phyloP scores from a whole-genome alignment of 92 coral and sea anemone genomes.

The Porites divaricata region DNA sequence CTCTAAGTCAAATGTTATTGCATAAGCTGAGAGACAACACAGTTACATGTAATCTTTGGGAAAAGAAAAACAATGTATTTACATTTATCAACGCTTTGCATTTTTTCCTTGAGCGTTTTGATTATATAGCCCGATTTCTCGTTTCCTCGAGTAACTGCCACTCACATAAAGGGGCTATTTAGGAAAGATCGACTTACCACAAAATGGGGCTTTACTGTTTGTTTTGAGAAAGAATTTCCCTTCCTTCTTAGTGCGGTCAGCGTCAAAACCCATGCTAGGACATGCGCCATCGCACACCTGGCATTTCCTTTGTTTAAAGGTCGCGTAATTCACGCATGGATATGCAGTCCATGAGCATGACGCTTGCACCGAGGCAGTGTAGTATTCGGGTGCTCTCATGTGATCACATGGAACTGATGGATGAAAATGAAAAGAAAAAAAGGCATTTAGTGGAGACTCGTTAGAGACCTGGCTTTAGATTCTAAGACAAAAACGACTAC shows the following conservation, averaged over 20 bases:
- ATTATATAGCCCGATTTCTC: too few species aligned
- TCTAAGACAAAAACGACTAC: too few species aligned
- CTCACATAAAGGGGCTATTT: too few species aligned
- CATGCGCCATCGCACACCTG: slow-evolving; percentile 1
- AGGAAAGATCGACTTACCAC: slow-evolving; percentile 22
- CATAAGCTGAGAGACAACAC: too few species aligned
- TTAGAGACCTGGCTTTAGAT: too few species aligned
- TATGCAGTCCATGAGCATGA: slow-evolving; percentile 45
- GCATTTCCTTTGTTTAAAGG: slow-evolving; percentile 53
- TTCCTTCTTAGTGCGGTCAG: slow-evolving; percentile 15
- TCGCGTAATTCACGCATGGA: slow-evolving; percentile 39
- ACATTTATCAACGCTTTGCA: too few species aligned
- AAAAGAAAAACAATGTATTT: too few species aligned
- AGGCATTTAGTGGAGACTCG: slow-evolving; percentile 18
- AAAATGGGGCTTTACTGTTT: slow-evolving; percentile 30
- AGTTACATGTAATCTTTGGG: too few species aligned
- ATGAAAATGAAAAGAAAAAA: slow-evolving; percentile 44
- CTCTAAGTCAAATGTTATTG: too few species aligned
- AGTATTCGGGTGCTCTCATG: slow-evolving; percentile 49
- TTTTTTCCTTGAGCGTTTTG: too few species aligned
- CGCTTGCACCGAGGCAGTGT: slow-evolving; percentile 44
- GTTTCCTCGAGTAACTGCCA: too few species aligned
- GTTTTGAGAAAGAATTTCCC: slow-evolving; percentile 27
- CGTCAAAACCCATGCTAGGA: slow-evolving; percentile 63
- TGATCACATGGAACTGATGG: slow-evolving; percentile 50